Percentiles rank a stretch among this genome's conserved stretches.
Evolutionary conservation across 2,888 invertebrate species (phyloP).

Genomic region (Sminthurinus aureus): DNA sequence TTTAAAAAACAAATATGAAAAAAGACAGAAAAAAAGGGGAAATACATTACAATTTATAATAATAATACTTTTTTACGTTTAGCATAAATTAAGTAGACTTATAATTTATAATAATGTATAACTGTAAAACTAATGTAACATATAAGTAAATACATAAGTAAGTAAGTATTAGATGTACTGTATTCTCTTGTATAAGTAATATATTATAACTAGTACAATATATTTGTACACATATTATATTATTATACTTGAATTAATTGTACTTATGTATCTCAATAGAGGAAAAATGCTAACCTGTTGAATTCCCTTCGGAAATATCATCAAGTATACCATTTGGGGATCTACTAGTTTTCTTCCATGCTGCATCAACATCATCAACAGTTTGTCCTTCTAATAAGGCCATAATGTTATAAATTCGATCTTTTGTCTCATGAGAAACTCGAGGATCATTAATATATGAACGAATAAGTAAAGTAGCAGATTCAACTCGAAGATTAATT

Average conservation of each 20-base stretch:
- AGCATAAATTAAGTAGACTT: too few species aligned
- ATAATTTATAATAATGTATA: too few species aligned
- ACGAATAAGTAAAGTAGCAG: slow-evolving; percentile 50
- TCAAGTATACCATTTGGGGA: slow-evolving; percentile 58
- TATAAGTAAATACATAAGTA: too few species aligned
- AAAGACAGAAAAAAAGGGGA: not conserved
- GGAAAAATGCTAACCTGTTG: slow-evolving; percentile 70
- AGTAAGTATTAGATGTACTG: too few species aligned
- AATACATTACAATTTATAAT: too few species aligned
- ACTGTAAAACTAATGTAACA: too few species aligned
- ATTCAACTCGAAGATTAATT: slow-evolving; percentile 43
- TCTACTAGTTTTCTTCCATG: slow-evolving; percentile 25
- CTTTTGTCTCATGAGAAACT: slow-evolving; percentile 48
- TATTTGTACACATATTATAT: too few species aligned
- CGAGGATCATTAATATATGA: slow-evolving; percentile 51
- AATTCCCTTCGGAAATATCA: slow-evolving; percentile 70
- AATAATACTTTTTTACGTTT: too few species aligned
- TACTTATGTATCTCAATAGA: too few species aligned
- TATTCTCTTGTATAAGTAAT: too few species aligned
- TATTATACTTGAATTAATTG: not conserved
- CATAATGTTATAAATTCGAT: slow-evolving; percentile 48
- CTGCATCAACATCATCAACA: slow-evolving; percentile 37
- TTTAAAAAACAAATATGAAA: not conserved
- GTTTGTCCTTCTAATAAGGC: slow-evolving; percentile 50
- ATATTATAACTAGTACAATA: too few species aligned